Conservation (phyloP, 2,113 vertebrate species). For the Neotoma lepida region DNA sequence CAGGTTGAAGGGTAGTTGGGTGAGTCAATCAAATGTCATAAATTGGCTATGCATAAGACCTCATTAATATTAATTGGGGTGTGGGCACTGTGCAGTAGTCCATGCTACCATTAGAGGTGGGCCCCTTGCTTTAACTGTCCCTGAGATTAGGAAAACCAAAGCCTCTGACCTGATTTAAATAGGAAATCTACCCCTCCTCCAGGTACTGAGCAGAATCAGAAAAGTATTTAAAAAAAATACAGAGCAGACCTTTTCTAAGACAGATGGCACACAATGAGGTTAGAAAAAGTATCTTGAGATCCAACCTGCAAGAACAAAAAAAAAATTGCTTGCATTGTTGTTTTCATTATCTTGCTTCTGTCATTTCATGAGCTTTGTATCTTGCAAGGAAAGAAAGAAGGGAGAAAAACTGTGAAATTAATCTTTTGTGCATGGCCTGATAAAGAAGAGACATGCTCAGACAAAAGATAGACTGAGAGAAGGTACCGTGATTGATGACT, state of each 20-base stretch:
- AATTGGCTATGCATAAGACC: constrained; percentile 86
- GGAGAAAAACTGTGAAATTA: constrained; percentile 98
- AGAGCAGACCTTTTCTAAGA: constrained; percentile 89
- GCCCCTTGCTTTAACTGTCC: constrained; percentile 83
- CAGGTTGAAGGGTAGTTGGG: constrained; percentile 86
- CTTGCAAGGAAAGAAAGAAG: constrained; percentile 96
- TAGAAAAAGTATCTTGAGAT: constrained; percentile 93
- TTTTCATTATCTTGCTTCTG: constrained; percentile 99
- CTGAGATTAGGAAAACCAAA: constrained; percentile 77
- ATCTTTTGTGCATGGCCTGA: constrained; percentile 99
- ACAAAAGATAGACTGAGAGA: constrained; percentile 99
- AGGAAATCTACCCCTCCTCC: constrained; percentile 77
- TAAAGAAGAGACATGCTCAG: constrained; percentile 99
- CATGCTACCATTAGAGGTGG: constrained; percentile 85
- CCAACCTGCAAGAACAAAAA: constrained; percentile 95
- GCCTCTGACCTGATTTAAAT: constrained; percentile 84
- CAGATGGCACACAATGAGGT: constrained; percentile 94
- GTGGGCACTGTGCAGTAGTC: constrained; percentile 85
- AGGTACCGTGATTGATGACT: constrained; percentile 99
- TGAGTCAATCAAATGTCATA: constrained; percentile 88
- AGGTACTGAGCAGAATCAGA: constrained; percentile 87
- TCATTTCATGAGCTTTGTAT: constrained; percentile 98
- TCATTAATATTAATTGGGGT: constrained; percentile 89
- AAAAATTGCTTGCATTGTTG: constrained; percentile 98
- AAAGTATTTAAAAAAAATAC: constrained; percentile 87